Conservation (phyloP, 2,888 invertebrate species). For the Altica lythri region DNA sequence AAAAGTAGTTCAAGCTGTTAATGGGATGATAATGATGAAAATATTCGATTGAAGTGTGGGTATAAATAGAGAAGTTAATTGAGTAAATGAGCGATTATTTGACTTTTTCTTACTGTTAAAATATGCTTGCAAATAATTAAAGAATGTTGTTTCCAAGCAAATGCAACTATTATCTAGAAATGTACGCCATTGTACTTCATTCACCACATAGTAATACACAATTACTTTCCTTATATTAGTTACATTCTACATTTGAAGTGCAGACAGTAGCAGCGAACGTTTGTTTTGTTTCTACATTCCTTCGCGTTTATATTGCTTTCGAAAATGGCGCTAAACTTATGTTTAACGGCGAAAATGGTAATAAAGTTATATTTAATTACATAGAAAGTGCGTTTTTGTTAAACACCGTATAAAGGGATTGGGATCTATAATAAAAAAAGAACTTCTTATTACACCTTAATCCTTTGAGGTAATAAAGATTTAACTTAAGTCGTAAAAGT, state of each 20-base stretch:
- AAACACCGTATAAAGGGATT: constrained; percentile 5
- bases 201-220: constrained; percentile 14
- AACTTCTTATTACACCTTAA: constrained; percentile 3
- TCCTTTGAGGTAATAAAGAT: not conserved
- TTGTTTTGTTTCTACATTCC: constrained; percentile 10
- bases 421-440: constrained; percentile 14
- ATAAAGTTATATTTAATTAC: constrained; percentile 26
- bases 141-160: no score
- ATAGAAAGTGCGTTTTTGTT: constrained; percentile 26
- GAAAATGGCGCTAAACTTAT: constrained; percentile 30
- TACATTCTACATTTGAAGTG: constrained; percentile 29
- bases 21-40: no score
- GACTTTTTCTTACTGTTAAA: no score
- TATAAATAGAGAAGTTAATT: no score
- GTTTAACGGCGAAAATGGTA: constrained; percentile 17
- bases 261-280: constrained; percentile 9
- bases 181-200: constrained; percentile 9
- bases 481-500: constrained; percentile 9
- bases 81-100: no score
- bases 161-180: no score
- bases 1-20: no score
- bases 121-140: no score
- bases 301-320: constrained; percentile 25
- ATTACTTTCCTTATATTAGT: constrained; percentile 27
- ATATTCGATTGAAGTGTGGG: no score